Evolutionary conservation across 2,113 vertebrate genomes (phyloP).

Genomic region (Carollia perspicillata): DNA sequence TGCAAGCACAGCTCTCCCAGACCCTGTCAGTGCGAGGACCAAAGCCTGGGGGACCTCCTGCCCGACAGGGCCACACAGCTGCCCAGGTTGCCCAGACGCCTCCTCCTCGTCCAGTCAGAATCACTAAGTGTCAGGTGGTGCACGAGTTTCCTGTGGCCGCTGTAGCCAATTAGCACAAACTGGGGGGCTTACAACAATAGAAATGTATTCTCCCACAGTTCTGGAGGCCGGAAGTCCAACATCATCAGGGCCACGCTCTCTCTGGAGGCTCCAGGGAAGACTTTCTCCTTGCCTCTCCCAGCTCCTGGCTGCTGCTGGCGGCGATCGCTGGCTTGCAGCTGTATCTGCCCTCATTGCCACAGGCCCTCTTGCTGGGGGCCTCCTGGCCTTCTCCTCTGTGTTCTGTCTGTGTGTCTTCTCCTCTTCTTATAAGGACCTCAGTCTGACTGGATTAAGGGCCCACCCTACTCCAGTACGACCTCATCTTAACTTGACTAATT

Average conservation of each 20-base stretch:
- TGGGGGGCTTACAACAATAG: too few species aligned
- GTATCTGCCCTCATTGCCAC: not conserved
- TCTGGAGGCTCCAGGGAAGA: not conserved
- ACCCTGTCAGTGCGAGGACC: rapidly evolving
- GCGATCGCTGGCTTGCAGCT: not conserved
- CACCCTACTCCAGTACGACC: not conserved
- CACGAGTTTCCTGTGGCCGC: not conserved
- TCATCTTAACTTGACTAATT: not conserved
- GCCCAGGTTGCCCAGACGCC: not conserved
- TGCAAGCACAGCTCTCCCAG: not conserved
- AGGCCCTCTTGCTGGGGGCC: not conserved
- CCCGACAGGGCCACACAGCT: rapidly evolving
- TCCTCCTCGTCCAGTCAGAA: not conserved
- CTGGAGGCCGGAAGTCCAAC: not conserved
- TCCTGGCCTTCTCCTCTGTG: rapidly evolving
- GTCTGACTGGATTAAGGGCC: not conserved
- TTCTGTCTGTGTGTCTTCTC: not conserved
- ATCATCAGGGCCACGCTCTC: not conserved
- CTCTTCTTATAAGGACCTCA: too few species aligned
- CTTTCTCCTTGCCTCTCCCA: not conserved
- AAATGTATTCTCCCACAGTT: not conserved
- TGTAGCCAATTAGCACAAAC: not conserved
- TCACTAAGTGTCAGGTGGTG: rapidly evolving
- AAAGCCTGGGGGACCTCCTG: rapidly evolving
- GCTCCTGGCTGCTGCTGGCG: not conserved